Conservation (phyloP, 2,888 invertebrate genomes). For the Halocaridina rubra region DNA sequence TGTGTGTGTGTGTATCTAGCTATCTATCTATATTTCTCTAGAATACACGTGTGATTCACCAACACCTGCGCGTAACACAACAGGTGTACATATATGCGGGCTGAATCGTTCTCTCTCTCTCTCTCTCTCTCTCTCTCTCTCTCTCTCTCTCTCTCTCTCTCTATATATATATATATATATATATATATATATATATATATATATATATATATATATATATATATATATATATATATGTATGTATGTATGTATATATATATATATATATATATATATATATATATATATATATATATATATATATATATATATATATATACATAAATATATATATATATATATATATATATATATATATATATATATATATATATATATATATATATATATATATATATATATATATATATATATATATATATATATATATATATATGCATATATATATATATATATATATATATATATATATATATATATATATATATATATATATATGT, state of each 20-base stretch:
- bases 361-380: constrained; percentile 11
- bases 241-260: background rate
- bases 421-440: background rate
- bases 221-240: background rate
- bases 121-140: background rate
- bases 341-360: constrained; percentile 13
- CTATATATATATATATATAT: background rate
- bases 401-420: constrained; percentile 4
- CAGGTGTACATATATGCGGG: too few relatives aligned
- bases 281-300: background rate
- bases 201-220: background rate
- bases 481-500: background rate
- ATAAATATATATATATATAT: background rate
- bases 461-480: constrained; percentile 13
- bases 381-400: background rate
- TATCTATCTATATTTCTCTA: too few relatives aligned
- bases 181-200: background rate
- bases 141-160: background rate
- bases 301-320: background rate
- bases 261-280: background rate
- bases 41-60: too few relatives aligned
- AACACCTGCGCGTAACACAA: background rate
- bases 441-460: constrained; percentile 14
- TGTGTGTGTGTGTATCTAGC: too few relatives aligned
- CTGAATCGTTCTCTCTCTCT: too few relatives aligned